A percentile compares a stretch with the other conserved stretches of the same genome.
These are phyloP conservation scores for Tipula helvola DNA, from an alignment of 2,888 invertebrate genomes.

Conservation along the genomic window DNA sequence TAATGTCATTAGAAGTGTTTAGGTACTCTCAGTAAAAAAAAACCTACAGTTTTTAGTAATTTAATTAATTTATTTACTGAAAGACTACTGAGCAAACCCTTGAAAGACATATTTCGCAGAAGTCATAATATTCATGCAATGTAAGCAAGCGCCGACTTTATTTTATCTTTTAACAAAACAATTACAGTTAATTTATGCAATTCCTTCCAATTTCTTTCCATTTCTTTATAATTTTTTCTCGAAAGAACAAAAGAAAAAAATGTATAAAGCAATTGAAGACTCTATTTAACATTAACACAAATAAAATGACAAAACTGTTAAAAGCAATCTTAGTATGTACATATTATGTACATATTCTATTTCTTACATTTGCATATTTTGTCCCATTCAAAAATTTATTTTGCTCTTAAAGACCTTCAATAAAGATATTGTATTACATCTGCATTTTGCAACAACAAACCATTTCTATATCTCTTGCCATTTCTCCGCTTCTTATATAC, in stretches of 20 bases:
- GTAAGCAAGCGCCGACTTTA: background rate
- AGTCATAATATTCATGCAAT: background rate
- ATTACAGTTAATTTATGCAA: background rate
- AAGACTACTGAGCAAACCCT: too few relatives aligned
- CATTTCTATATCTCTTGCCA: background rate
- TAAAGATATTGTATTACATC: background rate
- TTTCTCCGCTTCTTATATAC: background rate
- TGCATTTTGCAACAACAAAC: background rate
- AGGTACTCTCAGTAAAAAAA: too few relatives aligned
- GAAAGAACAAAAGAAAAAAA: background rate
- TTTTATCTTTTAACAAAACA: background rate
- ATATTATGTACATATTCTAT: too few relatives aligned
- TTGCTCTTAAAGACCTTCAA: background rate
- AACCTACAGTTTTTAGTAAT: too few relatives aligned
- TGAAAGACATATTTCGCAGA: background rate
- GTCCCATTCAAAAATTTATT: background rate
- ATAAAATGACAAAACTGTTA: background rate
- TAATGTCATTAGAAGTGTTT: too few relatives aligned
- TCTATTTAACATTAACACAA: background rate
- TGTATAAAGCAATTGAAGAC: background rate
- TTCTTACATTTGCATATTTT: background rate
- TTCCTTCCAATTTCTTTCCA: background rate
- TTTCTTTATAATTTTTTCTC: background rate
- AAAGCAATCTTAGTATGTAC: background rate
- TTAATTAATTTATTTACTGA: too few relatives aligned